Conservation (phyloP, 92 coral and sea anemone species). For the Umimayanthus kanabou region DNA sequence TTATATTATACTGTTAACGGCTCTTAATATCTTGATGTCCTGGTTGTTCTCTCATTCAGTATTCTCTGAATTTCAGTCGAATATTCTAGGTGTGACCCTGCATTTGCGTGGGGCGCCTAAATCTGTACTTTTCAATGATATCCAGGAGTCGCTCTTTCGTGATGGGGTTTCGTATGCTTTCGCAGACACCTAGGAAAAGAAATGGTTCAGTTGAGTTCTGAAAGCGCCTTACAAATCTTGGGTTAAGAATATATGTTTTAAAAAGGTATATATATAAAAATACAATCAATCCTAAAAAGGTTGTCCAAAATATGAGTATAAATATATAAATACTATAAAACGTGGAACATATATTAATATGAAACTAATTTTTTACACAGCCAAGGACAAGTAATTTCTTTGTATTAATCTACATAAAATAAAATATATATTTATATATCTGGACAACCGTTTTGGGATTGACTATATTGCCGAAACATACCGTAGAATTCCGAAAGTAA, state of each 20-base stretch:
- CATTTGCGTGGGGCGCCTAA: slow-evolving; percentile 43
- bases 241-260: background rate
- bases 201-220: background rate
- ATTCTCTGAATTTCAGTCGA: background rate
- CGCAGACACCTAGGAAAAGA: slow-evolving; percentile 78
- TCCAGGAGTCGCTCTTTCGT: slow-evolving; percentile 83
- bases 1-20: background rate
- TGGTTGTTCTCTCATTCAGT: background rate
- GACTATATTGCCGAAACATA: no score
- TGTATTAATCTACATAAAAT: no score
- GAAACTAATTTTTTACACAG: no score
- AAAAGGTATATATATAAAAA: background rate
- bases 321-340: no score
- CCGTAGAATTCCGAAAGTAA: no score
- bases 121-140: slow-evolving; percentile 82
- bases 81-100: slow-evolving; percentile 7
- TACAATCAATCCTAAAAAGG: no score
- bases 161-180: slow-evolving; percentile 87
- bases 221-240: background rate
- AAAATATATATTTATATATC: no score
- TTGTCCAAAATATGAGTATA: no score
- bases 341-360: no score
- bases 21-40: background rate
- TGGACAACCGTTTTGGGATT: no score
- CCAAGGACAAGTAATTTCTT: no score